Base-by-base conservation (phyloP, 2,888 invertebrate genomes). In the Lycia hirtaria region DNA sequence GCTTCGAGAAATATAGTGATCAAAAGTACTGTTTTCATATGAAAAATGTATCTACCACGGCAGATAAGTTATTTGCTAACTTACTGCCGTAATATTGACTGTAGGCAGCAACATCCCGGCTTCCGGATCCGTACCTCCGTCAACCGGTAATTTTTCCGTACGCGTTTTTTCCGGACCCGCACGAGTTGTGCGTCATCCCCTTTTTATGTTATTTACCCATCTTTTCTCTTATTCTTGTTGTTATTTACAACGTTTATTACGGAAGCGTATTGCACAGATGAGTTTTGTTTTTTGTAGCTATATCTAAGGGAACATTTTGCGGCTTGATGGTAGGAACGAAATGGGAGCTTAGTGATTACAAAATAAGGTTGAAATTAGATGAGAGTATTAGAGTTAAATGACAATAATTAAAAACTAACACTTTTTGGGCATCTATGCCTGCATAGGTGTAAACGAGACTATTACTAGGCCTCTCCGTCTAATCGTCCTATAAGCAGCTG, bases 101-200 rank as follows among this genome's bases (percentile, higher is more conserved):
- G 49, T 28, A 47, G 17, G 32, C 6, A 20, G 12, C n/a, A 37
- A 22, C 22, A 44, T 32, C 38, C 32, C 30, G 32, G 22, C 45
- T 56, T 30, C 59, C 56, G 53, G 43, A 49, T 30, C 56, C 50
- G 38, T 58, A 60, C 68, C 65, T 61, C 50, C 57, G 61, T 66
- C 65, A 62, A 63, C 57, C 54, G 57, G 62, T 64, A 63, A 64
- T 63, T 64, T 65, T 64, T 61, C 60, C 43, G 52, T 52, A 58
- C 58, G 56, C 56, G 53, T 56, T 57, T 57, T 59, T 56, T 51
- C 60, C 64, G 56, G 56, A 57, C 45, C 24, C 32, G 12, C 12
- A 41, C 26, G 49, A 24, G 38, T 12, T 22, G 37, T 52, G 44
- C 44, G 49, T 60, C 60, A 44, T 53, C 35, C 54, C 45, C 38